Percentiles rank a stretch among this genome's conserved stretches.
Evolutionary conservation across 2,888 invertebrate species (phyloP).

Genomic region (Tortrix viridana): DNA sequence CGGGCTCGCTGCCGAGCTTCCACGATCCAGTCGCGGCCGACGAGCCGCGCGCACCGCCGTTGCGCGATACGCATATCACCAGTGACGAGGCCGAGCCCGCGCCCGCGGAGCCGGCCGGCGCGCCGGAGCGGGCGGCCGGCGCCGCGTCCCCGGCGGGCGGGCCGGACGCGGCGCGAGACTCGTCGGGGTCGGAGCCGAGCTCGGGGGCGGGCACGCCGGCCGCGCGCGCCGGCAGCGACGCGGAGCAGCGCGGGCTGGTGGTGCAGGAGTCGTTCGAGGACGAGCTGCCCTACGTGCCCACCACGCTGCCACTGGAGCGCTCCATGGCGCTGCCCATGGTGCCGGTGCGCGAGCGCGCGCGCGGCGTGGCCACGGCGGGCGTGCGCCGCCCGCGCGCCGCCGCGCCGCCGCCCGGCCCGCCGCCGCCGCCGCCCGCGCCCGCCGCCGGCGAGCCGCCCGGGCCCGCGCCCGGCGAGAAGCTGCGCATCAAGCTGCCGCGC

Average conservation of each 20-base stretch:
- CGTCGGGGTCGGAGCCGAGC: slow-evolving; percentile 90
- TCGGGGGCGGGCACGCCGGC: slow-evolving; percentile 78
- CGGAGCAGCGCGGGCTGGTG: slow-evolving; percentile 88
- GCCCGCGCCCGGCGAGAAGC: slow-evolving; percentile 57
- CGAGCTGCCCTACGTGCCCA: slow-evolving; percentile 94
- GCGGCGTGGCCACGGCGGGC: slow-evolving; percentile 55
- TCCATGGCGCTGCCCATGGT: slow-evolving; percentile 92
- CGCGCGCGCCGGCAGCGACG: slow-evolving; percentile 76
- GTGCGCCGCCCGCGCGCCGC: slow-evolving; percentile 53
- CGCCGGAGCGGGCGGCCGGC: slow-evolving; percentile 38
- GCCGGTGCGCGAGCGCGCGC: slow-evolving; percentile 85
- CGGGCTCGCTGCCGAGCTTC: slow-evolving; percentile 73
- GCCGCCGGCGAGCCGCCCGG: slow-evolving; percentile 43
- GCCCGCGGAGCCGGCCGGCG: slow-evolving; percentile 40
- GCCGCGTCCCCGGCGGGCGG: slow-evolving; percentile 47
- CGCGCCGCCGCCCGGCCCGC: slow-evolving; percentile 44
- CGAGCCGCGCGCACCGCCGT: slow-evolving; percentile 38
- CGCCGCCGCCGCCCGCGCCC: slow-evolving; percentile 62
- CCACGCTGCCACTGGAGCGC: slow-evolving; percentile 94
- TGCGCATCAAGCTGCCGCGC: slow-evolving; percentile 39
- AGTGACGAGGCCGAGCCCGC: slow-evolving; percentile 43
- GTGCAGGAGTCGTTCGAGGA: slow-evolving; percentile 93
- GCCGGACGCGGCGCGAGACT: slow-evolving; percentile 62
- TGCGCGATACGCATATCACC: slow-evolving; percentile 45
- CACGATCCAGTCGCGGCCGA: slow-evolving; percentile 86